Base-by-base conservation (phyloP, 2,113 vertebrate genomes). In the Cyrtonyx montezumae region DNA sequence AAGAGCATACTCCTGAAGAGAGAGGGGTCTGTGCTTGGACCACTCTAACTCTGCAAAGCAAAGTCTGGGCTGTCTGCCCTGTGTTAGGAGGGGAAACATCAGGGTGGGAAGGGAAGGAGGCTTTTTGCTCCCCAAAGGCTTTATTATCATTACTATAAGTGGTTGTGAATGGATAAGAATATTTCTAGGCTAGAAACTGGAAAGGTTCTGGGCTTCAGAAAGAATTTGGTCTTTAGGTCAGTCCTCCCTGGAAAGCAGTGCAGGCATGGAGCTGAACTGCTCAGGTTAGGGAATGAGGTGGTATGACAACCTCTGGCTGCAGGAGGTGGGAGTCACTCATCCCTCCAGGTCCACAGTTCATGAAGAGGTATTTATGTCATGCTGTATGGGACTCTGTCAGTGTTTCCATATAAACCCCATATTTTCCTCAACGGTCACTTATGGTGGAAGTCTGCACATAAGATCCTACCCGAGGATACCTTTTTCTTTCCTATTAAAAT, bases 401-500 rank as follows among this genome's bases (percentile, higher is more conserved):
- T 80, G 71, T 95, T 96, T 95, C 94, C 94, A 78, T 88, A 94
- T 86, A 93, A 88, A 78, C 11, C 74, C 82, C 26, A 2, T 91
- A 73, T 91, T 93, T 96, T 93, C 88, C 63, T 87, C 94, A 93
- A 70, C 95, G 69, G 91, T 95, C 91, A 90, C 84, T 95, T 96
- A 76, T 62, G 78, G 74, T 28, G 6, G 85, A 95, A 93, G 84
- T 68, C 92, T 93, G 69, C 83, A 61, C 19, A 3, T 94, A 91
- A 84, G 84, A 87, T 93, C 69, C 45, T 95, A 92, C 92, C 95
- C 87, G 87, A 95, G 93, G 89, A 92, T 95, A 95, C 94, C 88
- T 96, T 96, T 94, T 93, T 83, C 77, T 93, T 93, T 94, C 67
- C 67, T 94, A 86, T 96, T 95, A 95, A 91, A 95, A 90, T 93